Evolutionary conservation across 2,888 invertebrate genomes (phyloP).

Genomic region (Pycnomerus fuliginosus): DNA sequence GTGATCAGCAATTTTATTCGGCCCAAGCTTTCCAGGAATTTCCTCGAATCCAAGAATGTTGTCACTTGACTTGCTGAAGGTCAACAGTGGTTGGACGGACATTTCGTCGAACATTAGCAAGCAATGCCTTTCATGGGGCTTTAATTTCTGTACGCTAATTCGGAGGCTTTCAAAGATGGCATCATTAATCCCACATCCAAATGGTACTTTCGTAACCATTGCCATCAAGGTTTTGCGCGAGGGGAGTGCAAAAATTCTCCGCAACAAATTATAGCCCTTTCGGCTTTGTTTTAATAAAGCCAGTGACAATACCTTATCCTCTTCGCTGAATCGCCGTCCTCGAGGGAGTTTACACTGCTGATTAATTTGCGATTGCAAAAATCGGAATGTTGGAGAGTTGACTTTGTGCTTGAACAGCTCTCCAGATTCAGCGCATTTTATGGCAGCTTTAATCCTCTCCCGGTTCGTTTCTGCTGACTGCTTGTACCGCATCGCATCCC

Average conservation of each 20-base stretch:
- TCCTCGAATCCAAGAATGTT: conserved; percentile 12
- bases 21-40: conserved; percentile 1
- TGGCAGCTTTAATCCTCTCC: no score
- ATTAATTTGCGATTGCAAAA: no score
- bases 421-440: no score
- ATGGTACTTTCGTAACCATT: background rate
- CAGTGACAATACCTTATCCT: background rate
- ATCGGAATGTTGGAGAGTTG: no score
- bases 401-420: no score
- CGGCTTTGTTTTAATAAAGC: background rate
- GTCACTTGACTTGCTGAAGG: conserved; percentile 4
- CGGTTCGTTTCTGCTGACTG: no score
- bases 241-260: conserved; percentile 3
- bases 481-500: background rate
- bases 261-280: background rate
- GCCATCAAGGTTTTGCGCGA: background rate
- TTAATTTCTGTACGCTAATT: background rate
- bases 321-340: background rate
- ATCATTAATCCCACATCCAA: background rate
- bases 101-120: conserved; percentile 14
- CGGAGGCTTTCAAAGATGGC: background rate
- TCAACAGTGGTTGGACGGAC: conserved; percentile 2
- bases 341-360: background rate
- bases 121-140: conserved; percentile 4
- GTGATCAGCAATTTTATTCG: conserved; percentile 18